These are phyloP conservation scores for Epirrita christyi DNA, from an alignment of 2,888 invertebrate species.

Conservation along the genomic window DNA sequence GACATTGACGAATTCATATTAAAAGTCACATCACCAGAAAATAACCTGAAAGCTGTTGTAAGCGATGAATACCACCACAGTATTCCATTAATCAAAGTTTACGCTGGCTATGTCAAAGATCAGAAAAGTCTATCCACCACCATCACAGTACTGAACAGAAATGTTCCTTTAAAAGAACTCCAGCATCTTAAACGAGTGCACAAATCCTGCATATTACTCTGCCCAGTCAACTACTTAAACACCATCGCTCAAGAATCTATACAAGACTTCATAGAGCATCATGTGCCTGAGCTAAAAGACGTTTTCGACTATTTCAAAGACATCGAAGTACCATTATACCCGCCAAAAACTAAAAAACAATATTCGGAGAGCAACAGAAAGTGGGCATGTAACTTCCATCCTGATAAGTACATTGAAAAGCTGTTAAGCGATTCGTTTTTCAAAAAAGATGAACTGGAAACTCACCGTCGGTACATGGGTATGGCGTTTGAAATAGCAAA, in stretches of 20 bases:
- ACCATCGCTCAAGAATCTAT: slow-evolving; percentile 61
- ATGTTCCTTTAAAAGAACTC: slow-evolving; percentile 85
- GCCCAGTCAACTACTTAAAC: slow-evolving; percentile 57
- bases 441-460: slow-evolving; percentile 35
- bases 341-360: slow-evolving; percentile 88
- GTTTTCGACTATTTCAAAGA: slow-evolving; percentile 80
- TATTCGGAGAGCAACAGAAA: slow-evolving; percentile 83
- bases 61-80: slow-evolving; percentile 79
- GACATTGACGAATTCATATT: slow-evolving; percentile 52
- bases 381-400: slow-evolving; percentile 95
- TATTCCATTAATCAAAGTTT: slow-evolving; percentile 82
- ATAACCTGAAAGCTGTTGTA: slow-evolving; percentile 79
- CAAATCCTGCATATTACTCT: slow-evolving; percentile 85
- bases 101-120: slow-evolving; percentile 85
- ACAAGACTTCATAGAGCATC: slow-evolving; percentile 65
- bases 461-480: slow-evolving; percentile 85
- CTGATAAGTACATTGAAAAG: slow-evolving; percentile 89
- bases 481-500: slow-evolving; percentile 83
- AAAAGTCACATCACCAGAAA: slow-evolving; percentile 48
- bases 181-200: slow-evolving; percentile 90
- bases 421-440: slow-evolving; percentile 87
- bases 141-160: slow-evolving; percentile 84
- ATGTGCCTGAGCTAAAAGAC: slow-evolving; percentile 76
- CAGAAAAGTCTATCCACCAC: slow-evolving; percentile 86
- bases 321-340: slow-evolving; percentile 83